Base-by-base conservation (phyloP, 2,888 invertebrate species). In the Lasioglossum leucozonium region DNA sequence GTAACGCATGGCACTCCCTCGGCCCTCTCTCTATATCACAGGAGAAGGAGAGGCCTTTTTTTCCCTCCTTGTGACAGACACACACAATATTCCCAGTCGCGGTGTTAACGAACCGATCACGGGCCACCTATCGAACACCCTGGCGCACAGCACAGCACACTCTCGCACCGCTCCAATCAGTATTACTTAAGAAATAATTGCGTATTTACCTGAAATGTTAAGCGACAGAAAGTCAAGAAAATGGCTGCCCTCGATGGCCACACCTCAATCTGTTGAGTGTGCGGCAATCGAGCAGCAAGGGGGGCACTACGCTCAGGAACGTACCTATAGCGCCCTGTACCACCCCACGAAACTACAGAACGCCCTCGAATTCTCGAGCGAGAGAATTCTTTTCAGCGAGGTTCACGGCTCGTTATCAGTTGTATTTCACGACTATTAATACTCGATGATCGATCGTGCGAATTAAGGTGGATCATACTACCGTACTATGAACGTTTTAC, bases 181-280 rank as follows among this genome's bases (percentile, higher is more conserved):
- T 85, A 85, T 87, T 89, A 87, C 81, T 90, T 89, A 90, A 88
- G 85, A 91, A 90, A 91, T 92, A 93, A 93, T 93, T 93, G 90
- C 93, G 92, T 93, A 93, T 93, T 93, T 93, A 93, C 93, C 93
- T 93, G 93, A 93, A 92, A 93, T 93, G 92, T 93, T 93, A 92
- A 91, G 93, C 93, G 93, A 93, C 93, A 92, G 93, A 93, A 92
- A 93, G 93, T 93, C 93, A 92, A 93, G 93, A 93, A 93, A 93
- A 93, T 93, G 93, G 93, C 93, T 93, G 93, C 93, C 93, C 90
- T 93, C 92, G 90, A 91, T 93, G 93, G 93, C 93, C 93, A 93
- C 93, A 93, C 93, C 93, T 93, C 93, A 93, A 93, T 93, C 93
- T 92, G 93, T 93, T 92, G 92, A 93, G 92, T 92, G 93, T 91